Base-by-base conservation (phyloP, 2,888 invertebrate species). In the Allophyes oxyacanthae region DNA sequence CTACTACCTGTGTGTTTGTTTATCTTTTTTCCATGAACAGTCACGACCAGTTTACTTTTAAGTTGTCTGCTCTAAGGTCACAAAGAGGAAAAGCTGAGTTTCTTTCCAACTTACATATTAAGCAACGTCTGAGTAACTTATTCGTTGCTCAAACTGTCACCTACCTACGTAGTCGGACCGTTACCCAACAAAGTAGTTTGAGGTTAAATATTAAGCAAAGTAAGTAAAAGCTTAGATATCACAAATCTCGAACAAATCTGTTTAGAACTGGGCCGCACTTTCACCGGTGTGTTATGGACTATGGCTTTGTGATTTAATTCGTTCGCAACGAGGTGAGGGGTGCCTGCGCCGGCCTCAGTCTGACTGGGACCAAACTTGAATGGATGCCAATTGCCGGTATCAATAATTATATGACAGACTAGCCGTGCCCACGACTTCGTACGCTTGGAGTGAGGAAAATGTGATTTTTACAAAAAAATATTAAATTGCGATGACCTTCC, bases 271-370 rank as follows among this genome's bases (percentile, higher is more conserved):
- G 76, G 60, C 15, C 73, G 56, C 13, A 70, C 73, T 72, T 76
- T 74, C 74, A 75, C 74, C 58, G 45, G 56, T 62, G 59, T 45
- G 63, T 60, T 69, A 64, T 75, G 70, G 59, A 60, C 58, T 69
- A 64, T 75, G 70, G 59, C 46, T 40, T 13, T 48, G 40, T 71
- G 65, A 70, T 71, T 67, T 60, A 71, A 73, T 74, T 61, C 55
- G 53, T 75, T 61, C 55, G 53, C 52, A 56, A n/a, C 10, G 50
- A 38, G 52, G 6, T 6, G 25, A 25, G 3, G 34, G 43, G 42
- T 36, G 45, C 41, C 13, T 2, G 44, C 37, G 40, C 10, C 14
- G 6, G 6, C 6, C 1, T 28, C 6, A 8, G 59, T 32, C 38
- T 38, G 34, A n/a, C 30, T 30, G 28, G 11, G 13, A 3, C 10